Evolutionary conservation across 2,888 invertebrate genomes (phyloP).

Genomic region (Myopa tessellatipennis): DNA sequence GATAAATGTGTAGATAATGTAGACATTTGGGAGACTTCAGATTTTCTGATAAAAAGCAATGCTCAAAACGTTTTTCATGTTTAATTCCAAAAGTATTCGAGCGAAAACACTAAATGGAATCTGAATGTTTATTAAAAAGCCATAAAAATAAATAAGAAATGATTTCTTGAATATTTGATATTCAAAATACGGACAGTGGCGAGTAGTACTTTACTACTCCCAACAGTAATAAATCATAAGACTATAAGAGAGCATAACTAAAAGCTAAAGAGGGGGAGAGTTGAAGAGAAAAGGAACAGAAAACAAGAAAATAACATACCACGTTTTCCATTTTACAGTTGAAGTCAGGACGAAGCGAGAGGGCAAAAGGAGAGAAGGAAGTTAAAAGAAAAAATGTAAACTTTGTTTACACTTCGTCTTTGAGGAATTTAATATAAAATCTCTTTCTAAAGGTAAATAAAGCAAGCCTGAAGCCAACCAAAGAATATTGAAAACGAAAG

Average conservation of each 20-base stretch:
- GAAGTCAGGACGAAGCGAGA: not conserved
- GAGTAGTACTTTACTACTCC: not conserved
- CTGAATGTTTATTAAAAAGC: slow-evolving; percentile 13
- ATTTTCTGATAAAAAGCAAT: too few relatives aligned
- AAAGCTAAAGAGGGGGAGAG: not conserved
- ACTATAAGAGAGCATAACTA: not conserved
- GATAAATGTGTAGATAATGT: too few relatives aligned
- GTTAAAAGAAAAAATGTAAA: not conserved
- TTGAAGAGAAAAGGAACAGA: not conserved
- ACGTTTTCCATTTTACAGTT: not conserved
- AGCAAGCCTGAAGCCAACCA: not conserved
- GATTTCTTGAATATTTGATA: not conserved
- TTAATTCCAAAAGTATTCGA: too few relatives aligned
- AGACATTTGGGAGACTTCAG: too few relatives aligned
- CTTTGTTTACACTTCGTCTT: not conserved
- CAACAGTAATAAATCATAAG: slow-evolving; percentile 15
- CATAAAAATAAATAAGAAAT: slow-evolving; percentile 19
- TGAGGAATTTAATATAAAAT: slow-evolving; percentile 3
- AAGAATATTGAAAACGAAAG: not conserved
- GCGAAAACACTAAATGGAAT: not conserved
- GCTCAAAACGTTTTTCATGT: too few relatives aligned
- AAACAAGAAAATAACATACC: too few relatives aligned
- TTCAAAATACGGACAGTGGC: not conserved
- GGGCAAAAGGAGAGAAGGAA: not conserved
- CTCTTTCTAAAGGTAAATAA: not conserved